A percentile compares a stretch with the other conserved stretches of the same genome.
These are phyloP conservation scores for Archocentrus centrarchus DNA, from an alignment of 2,113 vertebrate genomes.

Conservation along the genomic window DNA sequence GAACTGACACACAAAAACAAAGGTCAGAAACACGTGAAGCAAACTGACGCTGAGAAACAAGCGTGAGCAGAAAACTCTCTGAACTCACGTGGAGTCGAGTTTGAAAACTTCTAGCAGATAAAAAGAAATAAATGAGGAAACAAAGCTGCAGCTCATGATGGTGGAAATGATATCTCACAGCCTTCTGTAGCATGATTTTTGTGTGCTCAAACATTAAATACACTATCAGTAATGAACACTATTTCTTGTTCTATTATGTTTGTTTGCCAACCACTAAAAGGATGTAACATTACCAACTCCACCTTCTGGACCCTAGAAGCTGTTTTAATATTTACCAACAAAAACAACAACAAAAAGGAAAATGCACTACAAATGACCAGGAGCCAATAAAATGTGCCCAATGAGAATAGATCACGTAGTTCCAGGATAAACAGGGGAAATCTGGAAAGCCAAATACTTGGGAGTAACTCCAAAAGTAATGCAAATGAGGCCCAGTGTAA, in stretches of 20 bases:
- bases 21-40: background rate
- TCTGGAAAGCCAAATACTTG: too few relatives aligned
- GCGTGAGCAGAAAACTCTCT: background rate
- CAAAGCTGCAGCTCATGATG: background rate
- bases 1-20: constrained; percentile 85
- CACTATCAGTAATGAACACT: background rate
- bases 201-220: background rate
- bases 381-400: background rate
- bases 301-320: background rate
- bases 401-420: too few relatives aligned
- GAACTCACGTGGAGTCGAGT: background rate
- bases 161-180: background rate
- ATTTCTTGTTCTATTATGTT: background rate
- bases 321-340: background rate
- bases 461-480: too few relatives aligned
- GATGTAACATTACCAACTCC: background rate
- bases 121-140: background rate
- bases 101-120: background rate
- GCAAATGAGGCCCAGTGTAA: too few relatives aligned
- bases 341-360: background rate
- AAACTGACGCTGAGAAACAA: background rate
- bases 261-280: background rate
- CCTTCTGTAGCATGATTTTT: background rate
- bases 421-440: too few relatives aligned
- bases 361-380: background rate